Base-by-base conservation (phyloP, 2,888 invertebrate species). In the Orthonevra nobilis region DNA sequence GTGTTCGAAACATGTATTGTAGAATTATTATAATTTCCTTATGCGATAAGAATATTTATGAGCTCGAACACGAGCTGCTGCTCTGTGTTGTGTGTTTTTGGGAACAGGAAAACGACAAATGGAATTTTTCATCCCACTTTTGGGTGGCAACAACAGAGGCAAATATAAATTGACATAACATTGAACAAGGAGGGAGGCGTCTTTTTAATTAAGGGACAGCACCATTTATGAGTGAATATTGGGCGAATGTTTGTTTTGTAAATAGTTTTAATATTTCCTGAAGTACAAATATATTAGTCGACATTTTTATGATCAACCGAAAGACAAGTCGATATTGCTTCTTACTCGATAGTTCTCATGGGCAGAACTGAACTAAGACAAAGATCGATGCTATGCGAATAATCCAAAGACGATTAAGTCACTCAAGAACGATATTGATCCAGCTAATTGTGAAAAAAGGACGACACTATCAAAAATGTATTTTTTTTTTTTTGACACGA, bases 41-140 rank as follows among this genome's bases (percentile, higher is more conserved):
- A 42, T 66, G 68, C 72, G 73, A 79, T 73, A 79, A 73, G 79
- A 79, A 79, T 79, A 79, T 79, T 79, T 79, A 79, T 68, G 79
- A 73, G 79, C 72, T 63, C 40, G 15, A 34, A 50, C 32, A 32
- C 36, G 28, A 36, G 48, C 19, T 48, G 58, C 50, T 63, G 38
- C n/a, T 52, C 15, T 1, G 10, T 60, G 66, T 23, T 10, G 52
- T 40, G 10, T 63, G 38, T 56, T 14, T 69, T 10, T 1, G 20
- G 26, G 42, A 15, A 30, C 20, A 23, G 38, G 14, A 30, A 50
- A 26, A 38, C 61, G 64, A 64, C n/a, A n/a, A 34, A 32, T 34
- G 79, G 79, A 73, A 79, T 79, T 72, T 58, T 23, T 64, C 50
- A 70, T 10, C 70, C 56, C 56, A 17, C 70, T 70, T 58, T 34